These are phyloP conservation scores for Mimumesa dahlbomi DNA, from an alignment of 2,888 invertebrate species.

Conservation along the genomic window DNA sequence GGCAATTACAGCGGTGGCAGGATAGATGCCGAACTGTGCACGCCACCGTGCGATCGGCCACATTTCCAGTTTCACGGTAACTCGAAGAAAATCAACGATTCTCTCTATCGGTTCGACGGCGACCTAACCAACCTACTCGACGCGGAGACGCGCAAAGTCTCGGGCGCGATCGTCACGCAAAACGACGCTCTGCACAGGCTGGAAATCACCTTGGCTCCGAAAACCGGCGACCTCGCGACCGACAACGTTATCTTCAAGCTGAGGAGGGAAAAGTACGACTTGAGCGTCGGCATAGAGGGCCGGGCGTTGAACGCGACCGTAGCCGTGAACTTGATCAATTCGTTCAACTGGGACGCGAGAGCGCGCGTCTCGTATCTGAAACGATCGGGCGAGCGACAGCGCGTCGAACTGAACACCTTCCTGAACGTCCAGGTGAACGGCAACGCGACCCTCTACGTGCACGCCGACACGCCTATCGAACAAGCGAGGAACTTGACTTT, in stretches of 20 bases:
- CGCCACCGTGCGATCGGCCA: conserved; percentile 49
- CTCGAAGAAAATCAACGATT: conserved; percentile 44
- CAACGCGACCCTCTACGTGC: conserved; percentile 73
- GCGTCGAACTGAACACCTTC: conserved; percentile 62
- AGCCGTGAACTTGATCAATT: conserved; percentile 64
- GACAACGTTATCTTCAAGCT: conserved; percentile 55
- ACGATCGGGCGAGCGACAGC: background rate
- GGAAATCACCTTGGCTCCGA: conserved; percentile 49
- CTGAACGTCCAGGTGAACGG: conserved; percentile 72
- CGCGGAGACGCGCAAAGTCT: conserved; percentile 41
- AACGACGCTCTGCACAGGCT: conserved; percentile 37
- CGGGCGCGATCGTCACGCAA: conserved; percentile 38
- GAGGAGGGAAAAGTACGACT: conserved; percentile 55
- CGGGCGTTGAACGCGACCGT: conserved; percentile 54
- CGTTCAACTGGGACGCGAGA: conserved; percentile 71
- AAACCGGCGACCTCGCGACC: background rate
- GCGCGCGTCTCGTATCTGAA: conserved; percentile 10
- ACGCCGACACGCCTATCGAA: conserved; percentile 79
- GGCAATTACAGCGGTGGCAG: conserved; percentile 57
- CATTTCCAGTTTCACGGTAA: conserved; percentile 68
- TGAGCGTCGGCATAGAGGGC: conserved; percentile 46
- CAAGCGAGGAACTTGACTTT: conserved; percentile 78
- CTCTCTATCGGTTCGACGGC: conserved; percentile 62
- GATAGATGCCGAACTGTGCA: conserved; percentile 60
- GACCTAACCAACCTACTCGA: conserved; percentile 60